Evolutionary conservation across 2,888 invertebrate species (phyloP).

Genomic region (Agrilus biguttatus): DNA sequence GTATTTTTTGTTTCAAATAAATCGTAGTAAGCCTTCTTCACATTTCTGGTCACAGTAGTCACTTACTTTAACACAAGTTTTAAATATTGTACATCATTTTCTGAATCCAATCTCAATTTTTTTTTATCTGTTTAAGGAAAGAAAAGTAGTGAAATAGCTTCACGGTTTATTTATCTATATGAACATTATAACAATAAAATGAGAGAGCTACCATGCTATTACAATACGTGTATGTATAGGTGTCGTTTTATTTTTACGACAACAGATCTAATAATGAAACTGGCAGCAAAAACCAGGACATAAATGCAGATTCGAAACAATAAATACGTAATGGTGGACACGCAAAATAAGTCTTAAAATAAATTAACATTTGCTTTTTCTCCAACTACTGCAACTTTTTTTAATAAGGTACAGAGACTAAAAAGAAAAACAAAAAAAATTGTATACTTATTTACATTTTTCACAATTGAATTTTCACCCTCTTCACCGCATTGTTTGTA

Average conservation of each 20-base stretch:
- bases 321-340: constrained; percentile 19
- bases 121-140: too few relatives aligned
- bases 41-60: too few relatives aligned
- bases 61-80: too few relatives aligned
- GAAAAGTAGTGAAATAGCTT: too few relatives aligned
- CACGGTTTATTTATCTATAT: constrained; percentile 30
- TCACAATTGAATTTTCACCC: constrained; percentile 7
- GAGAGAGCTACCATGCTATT: constrained; percentile 32
- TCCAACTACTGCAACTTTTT: constrained; percentile 27
- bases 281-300: constrained; percentile 6
- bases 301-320: constrained; percentile 18
- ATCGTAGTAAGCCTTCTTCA: too few relatives aligned
- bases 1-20: too few relatives aligned
- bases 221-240: constrained; percentile 25
- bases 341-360: constrained; percentile 25
- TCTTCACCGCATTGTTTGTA: constrained; percentile 5
- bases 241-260: constrained; percentile 21
- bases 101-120: too few relatives aligned
- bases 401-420: constrained; percentile 10
- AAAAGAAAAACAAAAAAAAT: constrained; percentile 15
- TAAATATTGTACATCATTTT: too few relatives aligned
- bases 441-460: constrained; percentile 11
- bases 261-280: constrained; percentile 24
- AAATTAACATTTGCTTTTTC: constrained; percentile 18
- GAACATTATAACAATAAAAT: constrained; percentile 34